These are phyloP conservation scores for Brachyhypopomus gauderio DNA, from an alignment of 2,113 vertebrate species.

Conservation along the genomic window DNA sequence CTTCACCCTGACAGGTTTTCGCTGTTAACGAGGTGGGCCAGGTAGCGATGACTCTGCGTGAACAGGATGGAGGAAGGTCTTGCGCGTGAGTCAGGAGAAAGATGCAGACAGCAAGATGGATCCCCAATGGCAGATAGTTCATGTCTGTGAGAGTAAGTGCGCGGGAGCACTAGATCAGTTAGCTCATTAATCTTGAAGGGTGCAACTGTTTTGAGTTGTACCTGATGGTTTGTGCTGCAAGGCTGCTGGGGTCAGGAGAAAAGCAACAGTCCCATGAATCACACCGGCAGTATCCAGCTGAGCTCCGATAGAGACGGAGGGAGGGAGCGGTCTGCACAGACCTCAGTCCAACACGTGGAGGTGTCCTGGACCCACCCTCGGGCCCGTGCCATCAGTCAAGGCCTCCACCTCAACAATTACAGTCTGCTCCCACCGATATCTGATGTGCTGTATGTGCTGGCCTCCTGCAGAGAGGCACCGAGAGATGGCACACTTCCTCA, in stretches of 20 bases:
- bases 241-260: constrained; percentile 61
- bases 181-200: constrained; percentile 69
- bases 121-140: neutral
- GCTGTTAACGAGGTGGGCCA: constrained; percentile 38
- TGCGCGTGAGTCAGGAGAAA: neutral
- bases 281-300: constrained; percentile 59
- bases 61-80: constrained; percentile 49
- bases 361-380: neutral
- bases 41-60: constrained; percentile 25
- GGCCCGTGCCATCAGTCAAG: constrained; percentile 68
- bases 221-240: constrained; percentile 67
- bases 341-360: neutral
- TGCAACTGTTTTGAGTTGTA: constrained; percentile 69
- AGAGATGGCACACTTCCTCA: too few species aligned
- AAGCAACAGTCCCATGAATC: constrained; percentile 68
- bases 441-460: too few species aligned
- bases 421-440: neutral
- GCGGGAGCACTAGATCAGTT: constrained; percentile 34
- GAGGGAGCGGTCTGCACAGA: neutral
- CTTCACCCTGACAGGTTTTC: constrained; percentile 18
- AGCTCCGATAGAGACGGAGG: neutral
- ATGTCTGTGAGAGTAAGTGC: constrained; percentile 5
- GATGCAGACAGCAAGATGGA: neutral
- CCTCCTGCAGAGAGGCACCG: too few species aligned
- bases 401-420: constrained; percentile 37